These are phyloP conservation scores for Sebastes itinus DNA, from an alignment of 2,797 vertebrate genomes.

Conservation along the genomic window DNA sequence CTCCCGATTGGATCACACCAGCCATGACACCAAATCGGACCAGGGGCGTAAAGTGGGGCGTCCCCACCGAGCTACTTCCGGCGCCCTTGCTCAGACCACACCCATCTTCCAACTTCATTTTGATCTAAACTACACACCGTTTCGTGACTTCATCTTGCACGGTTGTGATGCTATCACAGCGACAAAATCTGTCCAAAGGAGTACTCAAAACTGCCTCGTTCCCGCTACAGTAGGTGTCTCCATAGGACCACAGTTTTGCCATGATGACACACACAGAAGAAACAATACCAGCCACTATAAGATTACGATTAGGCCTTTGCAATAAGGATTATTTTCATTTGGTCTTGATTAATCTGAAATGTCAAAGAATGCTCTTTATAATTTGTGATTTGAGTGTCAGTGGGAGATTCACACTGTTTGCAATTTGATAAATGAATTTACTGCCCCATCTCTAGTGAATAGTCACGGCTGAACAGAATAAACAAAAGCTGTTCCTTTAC, in stretches of 20 bases:
- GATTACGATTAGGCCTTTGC: neutral
- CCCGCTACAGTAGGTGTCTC: neutral
- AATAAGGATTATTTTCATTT: neutral
- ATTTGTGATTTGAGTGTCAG: neutral
- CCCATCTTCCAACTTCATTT: neutral
- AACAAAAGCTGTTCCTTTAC: constrained; percentile 23
- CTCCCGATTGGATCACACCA: neutral
- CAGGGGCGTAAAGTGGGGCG: neutral
- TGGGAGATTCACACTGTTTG: neutral
- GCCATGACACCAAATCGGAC: neutral
- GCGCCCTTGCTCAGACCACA: neutral
- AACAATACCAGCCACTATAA: neutral
- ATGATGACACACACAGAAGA: neutral
- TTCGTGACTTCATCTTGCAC: too few species aligned
- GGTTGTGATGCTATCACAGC: too few species aligned
- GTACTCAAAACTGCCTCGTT: neutral
- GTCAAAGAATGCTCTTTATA: neutral
- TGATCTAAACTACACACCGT: neutral
- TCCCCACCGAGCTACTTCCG: fast-evolving
- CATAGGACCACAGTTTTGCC: neutral
- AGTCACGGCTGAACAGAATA: constrained; percentile 2
- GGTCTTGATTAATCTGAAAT: neutral
- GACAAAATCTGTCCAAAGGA: neutral
- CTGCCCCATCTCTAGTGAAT: neutral
- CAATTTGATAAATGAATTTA: neutral